Percentiles rank a stretch among this genome's conserved stretches.
phyloP scores from a whole-genome alignment of 2,797 vertebrate genomes.

The Salarias fasciatus region DNA sequence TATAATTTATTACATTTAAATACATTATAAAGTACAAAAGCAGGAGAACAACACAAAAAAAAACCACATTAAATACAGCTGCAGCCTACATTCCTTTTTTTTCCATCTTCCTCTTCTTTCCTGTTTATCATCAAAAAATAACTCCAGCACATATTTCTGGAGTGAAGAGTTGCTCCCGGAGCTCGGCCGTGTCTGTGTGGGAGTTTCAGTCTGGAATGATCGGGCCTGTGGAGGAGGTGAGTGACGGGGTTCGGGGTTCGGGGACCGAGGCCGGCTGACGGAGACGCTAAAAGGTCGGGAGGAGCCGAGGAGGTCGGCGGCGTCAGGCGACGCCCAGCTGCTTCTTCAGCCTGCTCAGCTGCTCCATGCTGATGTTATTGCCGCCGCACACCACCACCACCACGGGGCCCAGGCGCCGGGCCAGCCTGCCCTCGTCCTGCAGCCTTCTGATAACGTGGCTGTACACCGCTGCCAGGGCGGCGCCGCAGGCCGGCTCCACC shows the following conservation, averaged over 20 bases:
- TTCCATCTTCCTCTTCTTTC: not conserved
- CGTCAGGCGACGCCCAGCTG: conserved; percentile 76
- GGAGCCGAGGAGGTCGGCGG: not conserved
- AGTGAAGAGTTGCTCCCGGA: conserved; percentile 7
- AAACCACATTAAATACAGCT: conserved; percentile 29
- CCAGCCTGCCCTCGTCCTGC: conserved; percentile 82
- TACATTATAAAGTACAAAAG: conserved; percentile 60
- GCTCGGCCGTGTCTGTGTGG: conserved; percentile 1
- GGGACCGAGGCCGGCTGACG: conserved; percentile 21
- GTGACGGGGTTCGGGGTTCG: not conserved
- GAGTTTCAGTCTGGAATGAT: conserved; percentile 67
- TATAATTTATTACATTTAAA: conserved; percentile 61
- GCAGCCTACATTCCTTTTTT: not conserved
- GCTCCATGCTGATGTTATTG: conserved; percentile 81
- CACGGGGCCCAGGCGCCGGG: conserved; percentile 69
- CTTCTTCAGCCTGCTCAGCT: conserved; percentile 82
- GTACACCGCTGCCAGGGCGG: conserved; percentile 88
- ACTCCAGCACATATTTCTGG: conserved; percentile 8
- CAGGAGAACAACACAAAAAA: conserved; percentile 24
- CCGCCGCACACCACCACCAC: conserved; percentile 92
- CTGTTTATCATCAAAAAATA: not conserved
- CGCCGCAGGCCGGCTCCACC: conserved; percentile 91
- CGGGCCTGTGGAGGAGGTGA: conserved; percentile 22
- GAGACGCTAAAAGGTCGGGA: conserved; percentile 28
- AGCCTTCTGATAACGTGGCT: conserved; percentile 82